Evolutionary conservation across 2,113 vertebrate genomes (phyloP), one percentile per base, ranked within the genome.

Genomic region (Meles meles): DNA sequence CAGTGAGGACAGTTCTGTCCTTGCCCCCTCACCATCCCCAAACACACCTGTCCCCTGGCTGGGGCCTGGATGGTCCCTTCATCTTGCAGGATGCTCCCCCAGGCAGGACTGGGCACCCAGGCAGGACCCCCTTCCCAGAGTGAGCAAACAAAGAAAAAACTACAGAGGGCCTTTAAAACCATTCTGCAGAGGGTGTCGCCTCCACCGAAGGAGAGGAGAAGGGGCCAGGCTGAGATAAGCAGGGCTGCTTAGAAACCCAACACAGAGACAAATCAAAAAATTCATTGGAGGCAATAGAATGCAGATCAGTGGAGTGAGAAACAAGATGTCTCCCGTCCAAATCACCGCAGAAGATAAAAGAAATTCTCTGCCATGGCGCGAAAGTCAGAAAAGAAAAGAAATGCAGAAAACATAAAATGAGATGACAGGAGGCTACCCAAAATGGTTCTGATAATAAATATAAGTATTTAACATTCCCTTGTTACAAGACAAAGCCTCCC

Each of bases 271-370:
- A 96, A 96, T 97, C 87, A 93, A 96, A 95, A 93, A 81, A 88
- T 95, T 95, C 93, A 47, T 74, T 74, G 71, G 81, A 88, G 9
- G 95, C 93, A 92, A 77, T 7, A 97, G 95, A 96, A 96, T 17
- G 71, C 76, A 82, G 71, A 97, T 90, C 96, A 91, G 81, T 88
- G 52, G 81, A 95, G 72, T 63, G 90, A 97, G 95, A 97, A 98
- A 95, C 95, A 98, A 97, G 97, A 98, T 97, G 97, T 97, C 95
- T 97, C 88, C 94, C 92, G 71, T 96, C 92, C 85, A 96, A 93
- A 94, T 97, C 91, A 92, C 90, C 93, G 95, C 71, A 72, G 77
- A 88, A 92, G 57, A 93, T 94, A 88, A 96, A 97, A 90, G 76
- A 96, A 97, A 95, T 92, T 65, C 90, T 94, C 84, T 31, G 65